Evolutionary conservation across 2,888 invertebrate species (phyloP).

Genomic region (Thecocarcelia acutangulata): DNA sequence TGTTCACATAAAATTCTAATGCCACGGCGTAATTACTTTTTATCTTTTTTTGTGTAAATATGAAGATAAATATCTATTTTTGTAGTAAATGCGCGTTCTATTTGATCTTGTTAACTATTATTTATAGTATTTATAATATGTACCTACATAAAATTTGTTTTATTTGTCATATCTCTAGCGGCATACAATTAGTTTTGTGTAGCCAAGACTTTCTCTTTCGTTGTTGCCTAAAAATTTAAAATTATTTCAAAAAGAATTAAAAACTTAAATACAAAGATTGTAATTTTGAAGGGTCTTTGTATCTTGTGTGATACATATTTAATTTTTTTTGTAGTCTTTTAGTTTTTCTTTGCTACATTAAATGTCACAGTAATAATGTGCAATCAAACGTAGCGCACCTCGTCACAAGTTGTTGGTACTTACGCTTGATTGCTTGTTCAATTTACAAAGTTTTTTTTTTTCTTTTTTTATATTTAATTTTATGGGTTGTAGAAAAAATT

Average conservation of each 20-base stretch:
- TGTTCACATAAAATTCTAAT: constrained; percentile 8
- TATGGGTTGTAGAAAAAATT: neutral
- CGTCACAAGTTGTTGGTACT: constrained; percentile 50
- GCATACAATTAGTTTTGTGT: neutral
- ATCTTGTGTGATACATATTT: constrained; percentile 6
- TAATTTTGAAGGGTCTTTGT: constrained; percentile 50
- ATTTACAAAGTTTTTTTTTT: constrained; percentile 16
- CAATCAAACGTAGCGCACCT: constrained; percentile 50
- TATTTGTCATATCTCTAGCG: neutral
- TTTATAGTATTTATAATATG: constrained; percentile 32
- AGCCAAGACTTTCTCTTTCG: constrained; percentile 60
- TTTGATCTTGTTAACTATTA: constrained; percentile 37
- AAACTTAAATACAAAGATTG: constrained; percentile 32
- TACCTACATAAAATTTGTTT: neutral
- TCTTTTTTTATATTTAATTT: neutral
- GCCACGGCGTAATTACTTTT: constrained; percentile 23
- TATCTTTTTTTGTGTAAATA: constrained; percentile 19
- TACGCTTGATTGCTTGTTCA: constrained; percentile 49
- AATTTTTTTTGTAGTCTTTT: constrained; percentile 3
- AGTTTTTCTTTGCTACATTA: constrained; percentile 44
- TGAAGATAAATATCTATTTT: neutral
- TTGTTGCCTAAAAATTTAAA: constrained; percentile 10
- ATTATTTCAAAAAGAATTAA: constrained; percentile 22
- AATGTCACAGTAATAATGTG: constrained; percentile 63
- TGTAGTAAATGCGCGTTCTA: neutral